Evolutionary conservation across 2,888 invertebrate species (phyloP).

Genomic region (Bimastos eiseni): DNA sequence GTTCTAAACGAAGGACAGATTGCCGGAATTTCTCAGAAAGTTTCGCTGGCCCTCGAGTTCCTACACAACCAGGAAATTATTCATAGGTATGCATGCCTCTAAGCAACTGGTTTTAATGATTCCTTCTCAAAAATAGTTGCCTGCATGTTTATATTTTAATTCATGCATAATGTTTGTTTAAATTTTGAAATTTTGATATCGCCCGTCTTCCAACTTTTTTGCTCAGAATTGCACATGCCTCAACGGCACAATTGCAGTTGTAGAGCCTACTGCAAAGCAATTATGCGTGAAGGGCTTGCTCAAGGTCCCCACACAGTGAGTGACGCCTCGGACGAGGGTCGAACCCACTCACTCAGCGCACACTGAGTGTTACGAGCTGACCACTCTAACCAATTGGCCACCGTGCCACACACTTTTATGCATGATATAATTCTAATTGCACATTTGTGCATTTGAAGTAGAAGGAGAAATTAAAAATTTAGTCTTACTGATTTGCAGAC

Average conservation of each 20-base stretch:
- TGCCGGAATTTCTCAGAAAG: slow-evolving; percentile 85
- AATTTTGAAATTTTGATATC: too few species aligned
- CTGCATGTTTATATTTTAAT: neutral
- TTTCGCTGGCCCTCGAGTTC: slow-evolving; percentile 92
- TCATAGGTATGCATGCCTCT: slow-evolving; percentile 69
- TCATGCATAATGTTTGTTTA: too few species aligned
- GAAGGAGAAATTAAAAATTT: neutral
- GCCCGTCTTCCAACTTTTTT: too few species aligned
- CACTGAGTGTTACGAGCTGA: too few species aligned
- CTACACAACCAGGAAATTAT: slow-evolving; percentile 71
- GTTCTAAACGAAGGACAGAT: slow-evolving; percentile 99
- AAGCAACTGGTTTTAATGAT: neutral
- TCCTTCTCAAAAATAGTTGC: neutral
- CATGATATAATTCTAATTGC: neutral
- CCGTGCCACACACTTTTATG: neutral
- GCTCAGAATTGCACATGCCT: too few species aligned
- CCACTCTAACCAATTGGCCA: too few species aligned
- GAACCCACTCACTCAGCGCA: too few species aligned
- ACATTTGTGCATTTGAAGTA: neutral
- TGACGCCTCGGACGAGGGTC: too few species aligned
- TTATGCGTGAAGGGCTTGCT: too few species aligned
- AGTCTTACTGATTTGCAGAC: neutral
- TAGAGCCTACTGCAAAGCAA: too few species aligned
- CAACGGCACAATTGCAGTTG: too few species aligned
- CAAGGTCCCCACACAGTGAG: too few species aligned